Conservation (phyloP, 1,140 invertebrate genomes). For the Drosophila mayri region DNA sequence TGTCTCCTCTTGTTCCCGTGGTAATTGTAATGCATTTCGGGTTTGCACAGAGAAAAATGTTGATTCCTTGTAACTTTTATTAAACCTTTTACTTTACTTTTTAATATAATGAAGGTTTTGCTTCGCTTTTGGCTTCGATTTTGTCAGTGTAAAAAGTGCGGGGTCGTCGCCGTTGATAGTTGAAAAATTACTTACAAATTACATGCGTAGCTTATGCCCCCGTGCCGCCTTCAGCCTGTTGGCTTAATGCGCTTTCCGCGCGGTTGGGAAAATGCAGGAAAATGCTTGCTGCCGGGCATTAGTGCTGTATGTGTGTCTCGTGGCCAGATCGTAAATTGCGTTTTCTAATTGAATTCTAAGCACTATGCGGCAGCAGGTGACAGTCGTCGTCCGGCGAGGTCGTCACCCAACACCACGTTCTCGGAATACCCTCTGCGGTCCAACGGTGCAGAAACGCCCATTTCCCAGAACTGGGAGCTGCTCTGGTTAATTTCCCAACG, state of each 20-base stretch:
- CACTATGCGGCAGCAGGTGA: slow-evolving; percentile 58
- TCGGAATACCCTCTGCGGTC: slow-evolving; percentile 4
- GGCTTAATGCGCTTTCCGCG: slow-evolving; percentile 72
- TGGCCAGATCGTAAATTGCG: slow-evolving; percentile 73
- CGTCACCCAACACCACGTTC: slow-evolving; percentile 17
- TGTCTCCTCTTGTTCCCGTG: neutral
- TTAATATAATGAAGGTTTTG: neutral
- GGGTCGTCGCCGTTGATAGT: slow-evolving; percentile 72
- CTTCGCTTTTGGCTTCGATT: neutral
- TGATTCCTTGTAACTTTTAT: neutral
- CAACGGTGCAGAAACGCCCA: neutral
- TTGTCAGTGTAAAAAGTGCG: slow-evolving; percentile 51
- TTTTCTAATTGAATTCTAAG: slow-evolving; percentile 79
- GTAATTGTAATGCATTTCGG: slow-evolving; percentile 55
- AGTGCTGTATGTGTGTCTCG: slow-evolving; percentile 68
- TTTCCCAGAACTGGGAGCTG: slow-evolving; percentile 23
- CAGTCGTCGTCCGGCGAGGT: slow-evolving; percentile 47
- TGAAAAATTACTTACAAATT: slow-evolving; percentile 83
- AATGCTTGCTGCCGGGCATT: slow-evolving; percentile 54
- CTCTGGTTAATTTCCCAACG: slow-evolving; percentile 38
- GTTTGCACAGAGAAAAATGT: slow-evolving; percentile 12
- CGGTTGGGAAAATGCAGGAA: slow-evolving; percentile 22
- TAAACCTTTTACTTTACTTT: no score
- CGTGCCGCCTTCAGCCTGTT: slow-evolving; percentile 71
- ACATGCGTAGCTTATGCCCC: slow-evolving; percentile 81